These are phyloP conservation scores for Allobates femoralis DNA, from an alignment of 2,797 vertebrate species.

Conservation along the genomic window DNA sequence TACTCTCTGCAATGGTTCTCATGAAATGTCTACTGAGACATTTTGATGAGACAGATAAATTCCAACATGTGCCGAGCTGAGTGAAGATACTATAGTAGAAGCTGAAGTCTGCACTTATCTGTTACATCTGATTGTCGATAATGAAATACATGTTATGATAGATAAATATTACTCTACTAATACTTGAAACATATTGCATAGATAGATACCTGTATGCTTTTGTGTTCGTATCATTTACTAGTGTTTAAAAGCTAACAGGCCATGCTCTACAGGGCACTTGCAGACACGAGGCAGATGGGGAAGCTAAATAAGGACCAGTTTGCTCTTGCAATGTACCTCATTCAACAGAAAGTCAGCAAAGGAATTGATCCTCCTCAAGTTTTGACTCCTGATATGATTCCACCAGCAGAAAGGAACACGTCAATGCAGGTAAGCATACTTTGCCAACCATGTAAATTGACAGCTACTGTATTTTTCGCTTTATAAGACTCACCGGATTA, in stretches of 20 bases:
- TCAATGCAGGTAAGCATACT: constrained; percentile 82
- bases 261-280: constrained; percentile 83
- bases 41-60: too few species aligned
- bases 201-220: background rate
- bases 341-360: constrained; percentile 97
- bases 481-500: too few species aligned
- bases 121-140: too few species aligned
- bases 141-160: too few species aligned
- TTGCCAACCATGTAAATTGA: background rate
- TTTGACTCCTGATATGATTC: constrained; percentile 92
- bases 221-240: background rate
- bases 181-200: background rate
- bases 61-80: too few species aligned
- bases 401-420: constrained; percentile 89
- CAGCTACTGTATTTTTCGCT: background rate
- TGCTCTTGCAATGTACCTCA: constrained; percentile 93
- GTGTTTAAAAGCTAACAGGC: background rate
- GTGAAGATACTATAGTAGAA: too few species aligned
- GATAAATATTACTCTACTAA: too few species aligned
- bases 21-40: too few species aligned
- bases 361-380: constrained; percentile 92
- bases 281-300: constrained; percentile 93
- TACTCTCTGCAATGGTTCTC: too few species aligned
- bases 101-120: too few species aligned
- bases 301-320: constrained; percentile 96